A percentile compares a stretch with the other conserved stretches of the same genome.
These are phyloP conservation scores for Dufourea novaeangliae DNA, from an alignment of 1,140 invertebrate species.

Conservation along the genomic window DNA sequence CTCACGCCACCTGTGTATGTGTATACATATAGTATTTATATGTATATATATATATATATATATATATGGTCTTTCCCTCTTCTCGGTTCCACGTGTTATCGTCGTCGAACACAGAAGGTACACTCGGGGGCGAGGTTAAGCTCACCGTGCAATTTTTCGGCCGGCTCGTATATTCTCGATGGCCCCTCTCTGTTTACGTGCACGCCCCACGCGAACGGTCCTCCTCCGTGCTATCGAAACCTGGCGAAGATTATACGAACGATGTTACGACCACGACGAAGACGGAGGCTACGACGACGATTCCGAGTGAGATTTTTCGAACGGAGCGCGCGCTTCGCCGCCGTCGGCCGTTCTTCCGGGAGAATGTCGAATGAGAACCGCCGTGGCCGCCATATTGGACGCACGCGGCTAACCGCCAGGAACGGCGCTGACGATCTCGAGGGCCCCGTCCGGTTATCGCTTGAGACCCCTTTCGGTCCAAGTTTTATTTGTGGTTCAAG, in stretches of 20 bases:
- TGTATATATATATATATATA: background rate
- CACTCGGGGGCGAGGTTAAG: slow-evolving; percentile 28
- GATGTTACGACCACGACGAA: slow-evolving; percentile 39
- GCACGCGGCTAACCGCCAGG: slow-evolving; percentile 22
- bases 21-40: background rate
- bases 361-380: slow-evolving; percentile 49
- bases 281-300: slow-evolving; percentile 20
- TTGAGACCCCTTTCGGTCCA: too few relatives aligned
- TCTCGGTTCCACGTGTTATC: slow-evolving; percentile 16
- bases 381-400: slow-evolving; percentile 39
- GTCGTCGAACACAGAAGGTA: slow-evolving; percentile 24
- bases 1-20: slow-evolving; percentile 26
- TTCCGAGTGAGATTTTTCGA: slow-evolving; percentile 23
- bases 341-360: slow-evolving; percentile 41
- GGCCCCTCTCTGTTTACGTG: slow-evolving; percentile 16
- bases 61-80: slow-evolving; percentile 27
- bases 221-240: slow-evolving; percentile 52
- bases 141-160: slow-evolving; percentile 22
- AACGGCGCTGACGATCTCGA: background rate
- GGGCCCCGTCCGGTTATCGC: background rate
- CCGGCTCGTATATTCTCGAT: slow-evolving; percentile 18
- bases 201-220: slow-evolving; percentile 15
- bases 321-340: too few relatives aligned
- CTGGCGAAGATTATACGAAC: slow-evolving; percentile 62
- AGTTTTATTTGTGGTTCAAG: too few relatives aligned